Conservation (phyloP, 1,140 invertebrate species). For the Laupala kohalensis region DNA sequence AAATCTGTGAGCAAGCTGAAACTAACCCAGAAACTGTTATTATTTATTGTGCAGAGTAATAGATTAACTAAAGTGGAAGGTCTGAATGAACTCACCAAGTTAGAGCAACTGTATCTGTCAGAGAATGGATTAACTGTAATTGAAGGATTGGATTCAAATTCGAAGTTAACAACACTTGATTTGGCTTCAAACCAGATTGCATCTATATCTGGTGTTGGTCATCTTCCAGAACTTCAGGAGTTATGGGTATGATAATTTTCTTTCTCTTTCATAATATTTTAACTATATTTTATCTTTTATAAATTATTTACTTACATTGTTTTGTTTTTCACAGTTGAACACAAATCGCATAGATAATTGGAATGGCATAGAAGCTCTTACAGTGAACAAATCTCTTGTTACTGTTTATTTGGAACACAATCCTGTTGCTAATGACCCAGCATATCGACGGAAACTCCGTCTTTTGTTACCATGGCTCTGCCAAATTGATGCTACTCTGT, state of each 20-base stretch:
- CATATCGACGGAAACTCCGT: slow-evolving; percentile 86
- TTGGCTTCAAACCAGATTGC: slow-evolving; percentile 79
- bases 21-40: neutral
- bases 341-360: slow-evolving; percentile 81
- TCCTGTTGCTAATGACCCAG: slow-evolving; percentile 69
- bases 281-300: neutral
- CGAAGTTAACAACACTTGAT: slow-evolving; percentile 72
- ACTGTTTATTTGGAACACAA: slow-evolving; percentile 93
- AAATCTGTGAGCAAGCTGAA: too few relatives aligned
- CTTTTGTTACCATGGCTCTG: slow-evolving; percentile 69
- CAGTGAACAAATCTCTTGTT: slow-evolving; percentile 56
- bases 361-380: slow-evolving; percentile 66
- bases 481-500: slow-evolving; percentile 92
- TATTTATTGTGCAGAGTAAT: slow-evolving; percentile 49
- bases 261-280: neutral
- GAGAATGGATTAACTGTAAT: slow-evolving; percentile 80
- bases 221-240: slow-evolving; percentile 68
- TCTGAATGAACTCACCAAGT: slow-evolving; percentile 51
- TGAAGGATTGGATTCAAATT: slow-evolving; percentile 56
- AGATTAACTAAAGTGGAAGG: slow-evolving; percentile 80
- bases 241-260: slow-evolving; percentile 62
- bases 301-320: neutral
- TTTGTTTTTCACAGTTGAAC: slow-evolving; percentile 54
- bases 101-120: slow-evolving; percentile 86
- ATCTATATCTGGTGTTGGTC: slow-evolving; percentile 61